A percentile compares a stretch with the other conserved stretches of the same genome.
Conservation (phyloP, 2,888 invertebrate genomes). For the Lycocerus yunnanus region DNA sequence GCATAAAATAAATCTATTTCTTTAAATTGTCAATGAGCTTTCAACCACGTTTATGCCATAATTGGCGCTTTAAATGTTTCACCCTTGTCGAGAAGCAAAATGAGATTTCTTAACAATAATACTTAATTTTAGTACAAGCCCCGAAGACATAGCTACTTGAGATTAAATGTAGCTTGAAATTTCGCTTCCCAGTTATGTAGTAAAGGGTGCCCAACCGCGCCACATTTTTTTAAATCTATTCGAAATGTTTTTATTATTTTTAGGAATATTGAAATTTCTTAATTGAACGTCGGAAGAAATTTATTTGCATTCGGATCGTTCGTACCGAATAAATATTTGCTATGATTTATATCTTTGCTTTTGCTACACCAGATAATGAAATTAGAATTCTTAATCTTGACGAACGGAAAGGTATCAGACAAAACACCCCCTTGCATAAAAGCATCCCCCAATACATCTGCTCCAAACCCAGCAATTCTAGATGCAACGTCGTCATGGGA, state of each 20-base stretch:
- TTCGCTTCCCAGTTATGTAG: background rate
- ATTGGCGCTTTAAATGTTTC: slow-evolving; percentile 14
- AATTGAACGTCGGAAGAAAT: background rate
- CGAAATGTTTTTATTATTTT: background rate
- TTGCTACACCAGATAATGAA: background rate
- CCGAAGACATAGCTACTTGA: slow-evolving; percentile 16
- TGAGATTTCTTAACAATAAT: slow-evolving; percentile 17
- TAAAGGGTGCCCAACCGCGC: background rate
- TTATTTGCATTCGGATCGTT: background rate
- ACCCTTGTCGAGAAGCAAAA: slow-evolving; percentile 5
- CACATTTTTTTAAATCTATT: background rate
- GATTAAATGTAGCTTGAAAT: slow-evolving; percentile 21
- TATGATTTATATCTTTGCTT: background rate
- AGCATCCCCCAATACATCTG: slow-evolving; percentile 26
- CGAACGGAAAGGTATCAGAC: slow-evolving; percentile 25
- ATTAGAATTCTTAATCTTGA: slow-evolving; percentile 15
- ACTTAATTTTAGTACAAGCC: slow-evolving; percentile 12
- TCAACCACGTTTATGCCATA: slow-evolving; percentile 10
- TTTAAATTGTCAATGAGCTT: slow-evolving; percentile 8
- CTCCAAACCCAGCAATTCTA: slow-evolving; percentile 38
- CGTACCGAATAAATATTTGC: background rate
- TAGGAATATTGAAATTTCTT: background rate
- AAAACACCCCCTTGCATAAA: slow-evolving; percentile 32
- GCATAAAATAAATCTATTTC: slow-evolving; percentile 11
- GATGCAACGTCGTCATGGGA: slow-evolving; percentile 53